Evolutionary conservation across 2,797 vertebrate genomes (phyloP).

Genomic region (Micrastur ruficollis): DNA sequence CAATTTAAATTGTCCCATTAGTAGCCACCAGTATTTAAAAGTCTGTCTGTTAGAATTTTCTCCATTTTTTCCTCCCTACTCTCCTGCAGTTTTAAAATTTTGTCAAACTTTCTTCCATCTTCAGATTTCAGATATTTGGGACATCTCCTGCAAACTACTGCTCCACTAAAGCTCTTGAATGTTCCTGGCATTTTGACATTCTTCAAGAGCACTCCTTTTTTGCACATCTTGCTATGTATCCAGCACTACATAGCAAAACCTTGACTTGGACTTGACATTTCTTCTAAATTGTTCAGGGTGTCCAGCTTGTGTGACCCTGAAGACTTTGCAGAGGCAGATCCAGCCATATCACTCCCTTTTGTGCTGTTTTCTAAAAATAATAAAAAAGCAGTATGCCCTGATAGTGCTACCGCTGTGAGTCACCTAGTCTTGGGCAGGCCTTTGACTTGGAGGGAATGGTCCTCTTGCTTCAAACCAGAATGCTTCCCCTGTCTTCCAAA

Average conservation of each 20-base stretch:
- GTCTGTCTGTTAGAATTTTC: neutral
- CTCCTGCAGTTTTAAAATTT: neutral
- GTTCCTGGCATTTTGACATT: neutral
- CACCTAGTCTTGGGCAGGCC: neutral
- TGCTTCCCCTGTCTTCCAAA: neutral
- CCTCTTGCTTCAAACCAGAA: neutral
- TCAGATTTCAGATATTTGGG: neutral
- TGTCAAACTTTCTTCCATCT: neutral
- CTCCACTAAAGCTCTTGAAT: neutral
- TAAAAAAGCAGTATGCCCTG: neutral
- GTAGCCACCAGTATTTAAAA: neutral
- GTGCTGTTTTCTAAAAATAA: neutral
- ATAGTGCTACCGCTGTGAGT: neutral
- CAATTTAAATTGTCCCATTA: neutral
- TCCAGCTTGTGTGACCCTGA: neutral
- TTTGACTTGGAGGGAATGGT: neutral
- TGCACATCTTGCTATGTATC: neutral
- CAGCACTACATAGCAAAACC: neutral
- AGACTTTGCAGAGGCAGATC: neutral
- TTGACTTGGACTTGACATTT: neutral
- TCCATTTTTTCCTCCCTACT: neutral
- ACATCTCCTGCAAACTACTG: neutral
- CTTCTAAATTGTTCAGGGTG: neutral
- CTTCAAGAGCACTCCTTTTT: neutral
- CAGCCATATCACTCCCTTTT: neutral